Evolutionary conservation across 1,140 invertebrate species (phyloP).

Genomic region (Papilio glaucus): DNA sequence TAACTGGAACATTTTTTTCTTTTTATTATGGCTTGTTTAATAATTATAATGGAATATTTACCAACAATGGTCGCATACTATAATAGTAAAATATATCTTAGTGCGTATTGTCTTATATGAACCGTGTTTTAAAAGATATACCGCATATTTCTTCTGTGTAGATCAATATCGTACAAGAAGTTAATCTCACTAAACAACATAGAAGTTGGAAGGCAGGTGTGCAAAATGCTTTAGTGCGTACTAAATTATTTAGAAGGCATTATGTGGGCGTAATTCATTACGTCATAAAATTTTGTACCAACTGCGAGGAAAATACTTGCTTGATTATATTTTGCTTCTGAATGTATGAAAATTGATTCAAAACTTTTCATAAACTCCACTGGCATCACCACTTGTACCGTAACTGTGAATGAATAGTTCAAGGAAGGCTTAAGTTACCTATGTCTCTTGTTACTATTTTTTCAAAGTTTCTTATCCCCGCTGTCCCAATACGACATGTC

Average conservation of each 20-base stretch:
- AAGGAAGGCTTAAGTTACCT: no score
- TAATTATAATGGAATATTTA: not conserved
- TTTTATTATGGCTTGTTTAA: not conserved
- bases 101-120: no score
- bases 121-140: no score
- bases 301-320: not conserved
- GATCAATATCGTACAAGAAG: not conserved
- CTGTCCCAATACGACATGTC: no score
- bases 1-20: constrained; percentile 26
- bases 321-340: constrained; percentile 4
- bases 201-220: constrained; percentile 3
- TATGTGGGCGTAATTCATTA: constrained; percentile 20
- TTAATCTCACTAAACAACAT: not conserved
- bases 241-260: constrained; percentile 8
- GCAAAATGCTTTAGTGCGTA: constrained; percentile 16
- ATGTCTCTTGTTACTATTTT: no score
- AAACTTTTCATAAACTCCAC: no score
- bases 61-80: not conserved
- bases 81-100: no score
- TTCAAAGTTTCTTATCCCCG: no score
- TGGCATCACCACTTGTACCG: not conserved
- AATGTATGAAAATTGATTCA: not conserved
- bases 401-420: no score
- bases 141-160: not conserved
- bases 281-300: constrained; percentile 11